These are phyloP conservation scores for Iguana delicatissima DNA, from an alignment of 2,797 vertebrate genomes.

Conservation along the genomic window DNA sequence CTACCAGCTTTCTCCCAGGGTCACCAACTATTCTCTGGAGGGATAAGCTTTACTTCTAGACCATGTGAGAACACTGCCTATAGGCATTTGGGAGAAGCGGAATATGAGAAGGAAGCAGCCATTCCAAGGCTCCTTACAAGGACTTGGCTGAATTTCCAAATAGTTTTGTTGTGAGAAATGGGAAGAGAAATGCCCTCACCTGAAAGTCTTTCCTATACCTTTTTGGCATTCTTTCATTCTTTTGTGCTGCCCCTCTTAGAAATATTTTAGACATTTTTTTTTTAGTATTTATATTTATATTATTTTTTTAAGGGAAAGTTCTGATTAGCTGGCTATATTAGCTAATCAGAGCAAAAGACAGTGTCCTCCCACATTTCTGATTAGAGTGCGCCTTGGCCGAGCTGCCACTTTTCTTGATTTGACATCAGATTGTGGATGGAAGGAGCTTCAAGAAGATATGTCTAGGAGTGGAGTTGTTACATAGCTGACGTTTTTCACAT, in stretches of 20 bases:
- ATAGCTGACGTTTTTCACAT: neutral
- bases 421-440: neutral
- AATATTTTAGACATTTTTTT: neutral
- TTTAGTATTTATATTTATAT: neutral
- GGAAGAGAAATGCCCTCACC: neutral
- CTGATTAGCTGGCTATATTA: neutral
- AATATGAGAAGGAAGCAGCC: neutral
- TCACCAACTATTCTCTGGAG: no score
- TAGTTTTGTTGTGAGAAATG: neutral
- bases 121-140: neutral
- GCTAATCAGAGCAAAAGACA: neutral
- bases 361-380: no score
- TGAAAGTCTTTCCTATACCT: neutral
- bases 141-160: neutral
- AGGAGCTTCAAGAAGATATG: neutral
- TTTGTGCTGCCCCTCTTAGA: no score
- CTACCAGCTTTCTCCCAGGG: fast-evolving
- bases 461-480: neutral
- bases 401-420: neutral
- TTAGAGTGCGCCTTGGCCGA: neutral
- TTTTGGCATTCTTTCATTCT: neutral
- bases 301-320: neutral
- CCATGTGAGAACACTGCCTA: neutral
- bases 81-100: neutral
- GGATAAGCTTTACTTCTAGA: neutral